Evolutionary conservation across 2,113 vertebrate species (phyloP).

Genomic region (Vidua chalybeata): DNA sequence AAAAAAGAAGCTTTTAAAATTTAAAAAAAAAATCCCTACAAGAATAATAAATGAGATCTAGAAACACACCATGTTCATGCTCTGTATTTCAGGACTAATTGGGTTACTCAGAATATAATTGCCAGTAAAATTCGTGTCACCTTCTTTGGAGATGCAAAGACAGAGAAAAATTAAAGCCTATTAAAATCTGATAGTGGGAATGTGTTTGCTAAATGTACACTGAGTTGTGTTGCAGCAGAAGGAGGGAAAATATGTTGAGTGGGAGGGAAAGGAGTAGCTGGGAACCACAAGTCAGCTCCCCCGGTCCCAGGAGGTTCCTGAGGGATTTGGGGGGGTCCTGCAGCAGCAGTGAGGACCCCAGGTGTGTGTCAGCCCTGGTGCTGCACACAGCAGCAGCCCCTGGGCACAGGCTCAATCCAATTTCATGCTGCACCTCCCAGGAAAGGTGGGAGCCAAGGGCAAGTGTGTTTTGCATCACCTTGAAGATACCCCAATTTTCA

Average conservation of each 20-base stretch:
- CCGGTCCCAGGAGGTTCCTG: neutral
- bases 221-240: neutral
- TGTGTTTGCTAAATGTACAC: neutral
- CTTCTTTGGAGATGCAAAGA: neutral
- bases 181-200: neutral
- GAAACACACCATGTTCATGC: neutral
- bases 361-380: neutral
- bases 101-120: neutral
- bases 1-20: neutral
- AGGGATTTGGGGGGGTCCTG: neutral
- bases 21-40: neutral
- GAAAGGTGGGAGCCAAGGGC: neutral
- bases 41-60: neutral
- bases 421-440: neutral
- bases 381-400: neutral
- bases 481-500: neutral
- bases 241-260: neutral
- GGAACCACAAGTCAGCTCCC: rapidly evolving
- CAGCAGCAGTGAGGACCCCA: rapidly evolving
- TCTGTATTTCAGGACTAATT: neutral
- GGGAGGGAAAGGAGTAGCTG: neutral
- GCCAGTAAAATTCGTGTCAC: neutral
- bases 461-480: neutral
- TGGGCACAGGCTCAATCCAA: neutral
- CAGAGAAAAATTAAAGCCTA: neutral